These are phyloP conservation scores for Harpegnathos saltator DNA, from an alignment of 1,140 invertebrate genomes.

Conservation along the genomic window DNA sequence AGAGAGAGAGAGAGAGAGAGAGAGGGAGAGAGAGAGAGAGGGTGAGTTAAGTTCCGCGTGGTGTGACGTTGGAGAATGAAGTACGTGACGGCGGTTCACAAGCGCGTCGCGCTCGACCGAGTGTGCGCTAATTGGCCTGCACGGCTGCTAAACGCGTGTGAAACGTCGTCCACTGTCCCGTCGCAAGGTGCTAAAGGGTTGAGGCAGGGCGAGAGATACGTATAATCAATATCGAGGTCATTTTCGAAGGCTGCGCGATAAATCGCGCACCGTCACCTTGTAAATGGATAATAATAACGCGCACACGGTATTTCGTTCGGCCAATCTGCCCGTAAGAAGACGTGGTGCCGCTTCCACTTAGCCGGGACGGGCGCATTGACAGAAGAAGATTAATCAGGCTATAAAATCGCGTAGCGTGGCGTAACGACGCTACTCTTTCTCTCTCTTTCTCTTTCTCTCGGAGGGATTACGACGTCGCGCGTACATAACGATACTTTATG, in stretches of 20 bases:
- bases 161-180: constrained; percentile 32
- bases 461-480: not conserved
- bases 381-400: constrained; percentile 38
- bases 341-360: constrained; percentile 31
- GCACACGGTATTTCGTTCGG: constrained; percentile 37
- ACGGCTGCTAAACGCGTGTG: constrained; percentile 52
- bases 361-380: not conserved
- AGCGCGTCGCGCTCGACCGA: not conserved
- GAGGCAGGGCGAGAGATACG: constrained; percentile 45
- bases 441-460: not conserved
- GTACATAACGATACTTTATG: constrained; percentile 14
- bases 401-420: not conserved
- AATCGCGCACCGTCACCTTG: constrained; percentile 43
- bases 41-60: constrained; percentile 17
- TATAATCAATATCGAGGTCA: constrained; percentile 67
- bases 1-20: too few relatives aligned
- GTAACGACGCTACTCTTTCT: too few relatives aligned
- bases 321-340: constrained; percentile 37
- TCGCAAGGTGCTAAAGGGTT: constrained; percentile 37
- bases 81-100: constrained; percentile 27
- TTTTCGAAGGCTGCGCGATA: constrained; percentile 49
- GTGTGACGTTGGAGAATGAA: constrained; percentile 33
- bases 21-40: too few relatives aligned
- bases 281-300: constrained; percentile 58
- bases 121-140: constrained; percentile 38